Base-by-base conservation (phyloP, 2,888 invertebrate species). In the Microplitis deprimator region DNA sequence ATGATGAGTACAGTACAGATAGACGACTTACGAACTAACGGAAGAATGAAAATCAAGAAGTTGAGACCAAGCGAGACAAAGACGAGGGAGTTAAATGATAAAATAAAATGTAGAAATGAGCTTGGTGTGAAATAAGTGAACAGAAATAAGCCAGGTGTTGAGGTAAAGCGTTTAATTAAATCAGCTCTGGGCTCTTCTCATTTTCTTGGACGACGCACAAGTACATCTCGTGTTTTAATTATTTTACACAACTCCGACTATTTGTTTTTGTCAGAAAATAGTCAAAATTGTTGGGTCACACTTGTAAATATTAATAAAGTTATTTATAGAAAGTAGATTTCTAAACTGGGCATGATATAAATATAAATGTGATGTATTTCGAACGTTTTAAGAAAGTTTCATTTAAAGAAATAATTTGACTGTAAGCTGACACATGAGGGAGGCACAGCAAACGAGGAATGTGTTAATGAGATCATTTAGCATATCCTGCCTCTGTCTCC, bases 381-480 rank as follows among this genome's bases (percentile, higher is more conserved):
- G 73, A 80, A 80, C 76, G 78, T 82, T 73, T 71, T 62, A 61
- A 62, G 39, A 5, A 71, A 38, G 39, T 8, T 71, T 71, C 16
- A 39, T 50, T 70, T 41, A 59, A 17, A 59, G 29, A 50, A 70
- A 65, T 65, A 20, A 62, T 62, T 72, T 72, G 72, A 72, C 72
- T 39, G 38, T 73, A 41, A 50, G 85, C 87, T 88, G 88, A 87
- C 87, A 87, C 85, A 86, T 84, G 87, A 84, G 82, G 84, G 84
- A 83, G 83, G 81, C 84, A 84, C 13, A 50, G 82, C 82, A 84
- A 81, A 83, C 83, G 82, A 86, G 86, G 88, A 89, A 89, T 89
- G 88, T 87, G 88, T 87, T 89, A 89, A 89, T 89, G 88, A 88
- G 89, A 88, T 89, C 88, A 88, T 89, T 89, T 88, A 87, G 86